A percentile compares a stretch with the other conserved stretches of the same genome.
These are phyloP conservation scores for Eilema depressum DNA, from an alignment of 2,888 invertebrate genomes.

Conservation along the genomic window DNA sequence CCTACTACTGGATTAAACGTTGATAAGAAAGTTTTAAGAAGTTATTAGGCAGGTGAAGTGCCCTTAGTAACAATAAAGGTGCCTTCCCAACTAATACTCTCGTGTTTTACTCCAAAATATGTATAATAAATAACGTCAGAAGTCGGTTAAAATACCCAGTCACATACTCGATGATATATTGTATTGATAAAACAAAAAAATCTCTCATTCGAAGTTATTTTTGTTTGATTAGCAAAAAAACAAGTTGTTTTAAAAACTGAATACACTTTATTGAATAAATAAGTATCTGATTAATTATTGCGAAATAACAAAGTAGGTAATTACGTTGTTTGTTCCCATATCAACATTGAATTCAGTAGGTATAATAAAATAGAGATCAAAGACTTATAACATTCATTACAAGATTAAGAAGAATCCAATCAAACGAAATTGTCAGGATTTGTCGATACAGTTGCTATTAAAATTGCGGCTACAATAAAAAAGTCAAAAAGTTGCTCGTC, in stretches of 20 bases:
- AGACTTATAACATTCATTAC: slow-evolving; percentile 27
- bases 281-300: not conserved
- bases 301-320: not conserved
- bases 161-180: not conserved
- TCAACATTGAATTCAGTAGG: slow-evolving; percentile 21
- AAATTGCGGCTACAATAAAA: slow-evolving; percentile 17
- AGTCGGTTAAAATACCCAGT: too few relatives aligned
- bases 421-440: slow-evolving; percentile 27
- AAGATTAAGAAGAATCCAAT: slow-evolving; percentile 30
- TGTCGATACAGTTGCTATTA: slow-evolving; percentile 31
- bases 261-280: slow-evolving; percentile 5
- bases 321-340: slow-evolving; percentile 9
- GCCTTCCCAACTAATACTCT: not conserved
- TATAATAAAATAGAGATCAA: slow-evolving; percentile 45
- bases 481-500: slow-evolving; percentile 30
- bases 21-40: not conserved
- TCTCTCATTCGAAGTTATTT: not conserved
- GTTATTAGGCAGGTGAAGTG: not conserved
- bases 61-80: not conserved
- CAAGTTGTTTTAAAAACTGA: not conserved
- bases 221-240: not conserved
- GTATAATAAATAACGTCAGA: too few relatives aligned
- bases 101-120: not conserved
- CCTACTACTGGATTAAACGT: slow-evolving; percentile 13
- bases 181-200: not conserved